Evolutionary conservation across 2,888 invertebrate species (phyloP).

Genomic region (Agapetus fuscipes): DNA sequence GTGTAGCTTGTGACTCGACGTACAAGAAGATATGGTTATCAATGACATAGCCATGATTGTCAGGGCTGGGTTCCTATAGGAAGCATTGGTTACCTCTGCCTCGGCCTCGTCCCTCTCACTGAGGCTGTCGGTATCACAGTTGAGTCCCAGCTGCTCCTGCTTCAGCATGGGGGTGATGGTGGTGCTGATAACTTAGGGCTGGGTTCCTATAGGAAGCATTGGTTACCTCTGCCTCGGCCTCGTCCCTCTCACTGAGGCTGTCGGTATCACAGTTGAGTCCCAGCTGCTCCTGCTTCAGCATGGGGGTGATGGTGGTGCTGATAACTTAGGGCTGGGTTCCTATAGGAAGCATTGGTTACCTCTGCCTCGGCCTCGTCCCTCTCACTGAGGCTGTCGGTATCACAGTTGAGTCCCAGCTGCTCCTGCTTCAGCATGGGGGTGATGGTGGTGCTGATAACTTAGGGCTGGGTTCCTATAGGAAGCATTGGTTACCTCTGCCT

Average conservation of each 20-base stretch:
- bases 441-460: slow-evolving; percentile 60
- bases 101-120: slow-evolving; percentile 71
- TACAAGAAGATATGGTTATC: too few relatives aligned
- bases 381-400: slow-evolving; percentile 63
- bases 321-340: slow-evolving; percentile 49
- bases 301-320: slow-evolving; percentile 52
- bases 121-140: slow-evolving; percentile 59
- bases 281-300: slow-evolving; percentile 42
- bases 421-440: slow-evolving; percentile 41
- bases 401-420: slow-evolving; percentile 51
- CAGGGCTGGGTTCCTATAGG: too few relatives aligned
- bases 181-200: slow-evolving; percentile 58
- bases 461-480: slow-evolving; percentile 36
- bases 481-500: slow-evolving; percentile 50
- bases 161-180: slow-evolving; percentile 47
- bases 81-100: slow-evolving; percentile 46
- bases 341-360: slow-evolving; percentile 24
- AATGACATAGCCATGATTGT: too few relatives aligned
- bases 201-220: neutral
- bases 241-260: slow-evolving; percentile 64
- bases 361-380: slow-evolving; percentile 75
- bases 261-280: slow-evolving; percentile 59
- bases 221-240: slow-evolving; percentile 63
- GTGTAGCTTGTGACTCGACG: too few relatives aligned
- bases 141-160: slow-evolving; percentile 47